Evolutionary conservation across 2,888 invertebrate species (phyloP), one percentile per base, ranked within the genome.

Genomic region (Apamea monoglypha): DNA sequence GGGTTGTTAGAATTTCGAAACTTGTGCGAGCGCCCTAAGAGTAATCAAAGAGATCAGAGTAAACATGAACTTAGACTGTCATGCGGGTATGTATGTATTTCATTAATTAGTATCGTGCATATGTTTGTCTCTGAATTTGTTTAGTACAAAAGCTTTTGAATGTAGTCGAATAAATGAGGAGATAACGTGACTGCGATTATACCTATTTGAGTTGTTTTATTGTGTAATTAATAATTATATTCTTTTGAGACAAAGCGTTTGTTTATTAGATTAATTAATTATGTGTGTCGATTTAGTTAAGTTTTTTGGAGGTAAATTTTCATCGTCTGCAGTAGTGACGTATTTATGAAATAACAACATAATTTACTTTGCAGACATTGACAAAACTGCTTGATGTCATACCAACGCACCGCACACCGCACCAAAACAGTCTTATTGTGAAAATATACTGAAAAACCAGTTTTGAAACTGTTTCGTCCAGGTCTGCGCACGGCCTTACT

Each of bases 41-140:
- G 89, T 93, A 94, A 94, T 95, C 94, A 95, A 93, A 93, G 94
- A 88, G 89, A 92, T 92, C 93, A 89, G 90, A 89, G 92, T 92
- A 95, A 95, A 95, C 92, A 94, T 93, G 89, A 93, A 93, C 91
- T 92, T 91, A 91, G 84, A 47, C 90, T 92, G 91, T 88, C 91
- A 96, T 96, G 95, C 95, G 96, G 96, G 95, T 86, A 71, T 89
- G 88, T 93, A 88, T 90, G 90, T 91, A 87, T 88, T 89, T 91
- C 88, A 92, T 91, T 93, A 93, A 92, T 91, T 92, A 90, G 87
- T 88, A 91, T 87, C 89, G 78, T 90, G 84, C 81, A 86, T 87
- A 77, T 79, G 76, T 83, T 78, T 70, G 70, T 80, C 66, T 67
- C 72, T 69, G 68, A 71, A 72, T 80, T 78, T 85, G 69, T 75